Evolutionary conservation across 2,888 invertebrate genomes (phyloP).

Genomic region (Parelbella ahira): DNA sequence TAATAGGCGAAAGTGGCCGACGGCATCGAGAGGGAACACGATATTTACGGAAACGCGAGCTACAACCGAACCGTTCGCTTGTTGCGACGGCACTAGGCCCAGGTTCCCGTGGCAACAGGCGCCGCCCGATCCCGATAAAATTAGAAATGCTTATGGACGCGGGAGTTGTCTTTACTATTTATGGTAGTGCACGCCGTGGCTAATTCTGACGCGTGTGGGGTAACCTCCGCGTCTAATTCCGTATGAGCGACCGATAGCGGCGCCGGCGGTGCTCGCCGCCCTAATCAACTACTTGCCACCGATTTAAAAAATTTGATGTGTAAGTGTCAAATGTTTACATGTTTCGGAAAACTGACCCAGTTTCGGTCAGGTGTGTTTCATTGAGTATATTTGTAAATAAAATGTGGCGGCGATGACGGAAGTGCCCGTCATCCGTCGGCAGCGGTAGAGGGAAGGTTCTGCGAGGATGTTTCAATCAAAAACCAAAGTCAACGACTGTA

Average conservation of each 20-base stretch:
- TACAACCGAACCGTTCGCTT: slow-evolving; percentile 40
- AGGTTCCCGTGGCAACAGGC: slow-evolving; percentile 35
- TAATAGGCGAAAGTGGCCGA: slow-evolving; percentile 31
- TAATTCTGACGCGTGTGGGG: slow-evolving; percentile 57
- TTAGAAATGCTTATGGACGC: slow-evolving; percentile 65
- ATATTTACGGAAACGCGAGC: slow-evolving; percentile 51
- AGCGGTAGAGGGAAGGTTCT: slow-evolving; percentile 40
- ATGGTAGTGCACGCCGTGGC: slow-evolving; percentile 64
- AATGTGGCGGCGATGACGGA: slow-evolving; percentile 3
- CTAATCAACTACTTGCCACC: slow-evolving; percentile 7
- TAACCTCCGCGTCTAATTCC: slow-evolving; percentile 49
- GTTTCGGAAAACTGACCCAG: slow-evolving; percentile 46
- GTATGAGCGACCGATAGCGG: slow-evolving; percentile 25
- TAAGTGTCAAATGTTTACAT: slow-evolving; percentile 23
- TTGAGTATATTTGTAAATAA: slow-evolving; percentile 31
- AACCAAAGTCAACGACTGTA: slow-evolving; percentile 69
- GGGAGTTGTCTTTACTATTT: slow-evolving; percentile 74
- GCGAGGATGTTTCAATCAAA: slow-evolving; percentile 49
- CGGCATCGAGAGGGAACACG: slow-evolving; percentile 30
- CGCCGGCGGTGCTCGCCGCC: slow-evolving; percentile 3
- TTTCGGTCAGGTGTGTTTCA: slow-evolving; percentile 44
- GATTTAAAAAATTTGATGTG: slow-evolving; percentile 21
- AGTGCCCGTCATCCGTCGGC: slow-evolving; percentile 12
- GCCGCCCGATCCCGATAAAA: slow-evolving; percentile 45
- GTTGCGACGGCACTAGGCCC: slow-evolving; percentile 32